Conservation (phyloP, 2,888 invertebrate species). For the Macropis europaea region DNA sequence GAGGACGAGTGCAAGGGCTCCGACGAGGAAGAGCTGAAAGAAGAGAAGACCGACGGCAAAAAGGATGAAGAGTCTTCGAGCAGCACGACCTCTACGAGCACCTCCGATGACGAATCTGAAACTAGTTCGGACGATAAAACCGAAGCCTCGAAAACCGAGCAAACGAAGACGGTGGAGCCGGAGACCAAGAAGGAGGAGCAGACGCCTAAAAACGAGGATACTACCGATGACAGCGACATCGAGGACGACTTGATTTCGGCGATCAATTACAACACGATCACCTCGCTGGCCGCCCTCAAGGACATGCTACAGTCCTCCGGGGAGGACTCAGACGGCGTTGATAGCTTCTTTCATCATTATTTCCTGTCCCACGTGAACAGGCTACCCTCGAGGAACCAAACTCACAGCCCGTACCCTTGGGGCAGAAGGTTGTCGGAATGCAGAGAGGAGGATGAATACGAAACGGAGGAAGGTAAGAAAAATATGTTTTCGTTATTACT, state of each 20-base stretch:
- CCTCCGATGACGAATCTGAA: slow-evolving; percentile 77
- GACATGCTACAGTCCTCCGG: slow-evolving; percentile 84
- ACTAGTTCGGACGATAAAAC: slow-evolving; percentile 76
- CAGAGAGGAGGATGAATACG: slow-evolving; percentile 91
- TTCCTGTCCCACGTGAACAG: slow-evolving; percentile 88
- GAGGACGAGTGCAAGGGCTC: slow-evolving; percentile 62
- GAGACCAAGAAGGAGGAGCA: slow-evolving; percentile 52
- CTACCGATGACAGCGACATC: slow-evolving; percentile 82
- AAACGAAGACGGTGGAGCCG: slow-evolving; percentile 22
- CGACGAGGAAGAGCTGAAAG: slow-evolving; percentile 58
- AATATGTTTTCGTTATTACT: neutral
- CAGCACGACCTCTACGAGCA: slow-evolving; percentile 70
- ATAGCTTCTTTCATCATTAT: slow-evolving; percentile 86
- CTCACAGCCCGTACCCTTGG: slow-evolving; percentile 79
- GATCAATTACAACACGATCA: slow-evolving; percentile 87
- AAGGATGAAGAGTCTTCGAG: slow-evolving; percentile 72
- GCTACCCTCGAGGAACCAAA: slow-evolving; percentile 84
- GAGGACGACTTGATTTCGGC: slow-evolving; percentile 85
- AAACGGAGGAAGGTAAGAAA: slow-evolving; percentile 78
- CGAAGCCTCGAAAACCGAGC: slow-evolving; percentile 68
- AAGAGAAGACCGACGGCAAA: slow-evolving; percentile 59
- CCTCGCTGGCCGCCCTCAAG: slow-evolving; percentile 85
- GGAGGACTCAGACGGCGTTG: slow-evolving; percentile 81
- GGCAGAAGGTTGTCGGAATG: slow-evolving; percentile 87
- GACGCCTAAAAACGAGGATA: slow-evolving; percentile 69